Conservation (phyloP, 2,888 invertebrate genomes). For the Panzeria rudis region DNA sequence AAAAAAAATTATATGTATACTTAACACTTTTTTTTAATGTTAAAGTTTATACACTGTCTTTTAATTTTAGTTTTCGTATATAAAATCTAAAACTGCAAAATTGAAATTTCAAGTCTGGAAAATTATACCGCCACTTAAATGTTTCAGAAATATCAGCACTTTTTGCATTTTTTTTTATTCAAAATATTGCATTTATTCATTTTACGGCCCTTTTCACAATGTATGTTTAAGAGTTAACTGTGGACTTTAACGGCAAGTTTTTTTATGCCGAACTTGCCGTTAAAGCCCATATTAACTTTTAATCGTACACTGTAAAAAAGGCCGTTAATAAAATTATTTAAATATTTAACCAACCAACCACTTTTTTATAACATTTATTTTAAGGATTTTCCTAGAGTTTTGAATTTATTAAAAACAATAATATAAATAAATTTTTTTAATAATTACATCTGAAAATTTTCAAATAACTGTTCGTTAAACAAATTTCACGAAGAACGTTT, state of each 20-base stretch:
- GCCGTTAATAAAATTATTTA: too few relatives aligned
- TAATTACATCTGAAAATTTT: constrained; percentile 45
- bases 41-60: not conserved
- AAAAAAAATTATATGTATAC: not conserved
- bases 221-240: too few relatives aligned
- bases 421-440: constrained; percentile 7
- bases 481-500: not conserved
- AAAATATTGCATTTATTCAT: too few relatives aligned
- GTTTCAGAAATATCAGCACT: constrained; percentile 29
- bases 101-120: not conserved
- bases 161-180: too few relatives aligned
- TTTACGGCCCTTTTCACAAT: too few relatives aligned
- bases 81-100: not conserved
- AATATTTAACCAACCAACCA: constrained; percentile 26
- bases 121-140: not conserved
- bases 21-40: not conserved
- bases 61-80: not conserved
- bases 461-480: constrained; percentile 12
- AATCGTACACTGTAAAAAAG: too few relatives aligned
- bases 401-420: not conserved
- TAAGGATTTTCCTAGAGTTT: constrained; percentile 24
- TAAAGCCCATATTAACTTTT: too few relatives aligned
- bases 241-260: too few relatives aligned
- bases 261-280: too few relatives aligned
- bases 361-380: not conserved